These are phyloP conservation scores for Onychomys arenicola DNA, from an alignment of 2,797 vertebrate genomes.

Conservation along the genomic window DNA sequence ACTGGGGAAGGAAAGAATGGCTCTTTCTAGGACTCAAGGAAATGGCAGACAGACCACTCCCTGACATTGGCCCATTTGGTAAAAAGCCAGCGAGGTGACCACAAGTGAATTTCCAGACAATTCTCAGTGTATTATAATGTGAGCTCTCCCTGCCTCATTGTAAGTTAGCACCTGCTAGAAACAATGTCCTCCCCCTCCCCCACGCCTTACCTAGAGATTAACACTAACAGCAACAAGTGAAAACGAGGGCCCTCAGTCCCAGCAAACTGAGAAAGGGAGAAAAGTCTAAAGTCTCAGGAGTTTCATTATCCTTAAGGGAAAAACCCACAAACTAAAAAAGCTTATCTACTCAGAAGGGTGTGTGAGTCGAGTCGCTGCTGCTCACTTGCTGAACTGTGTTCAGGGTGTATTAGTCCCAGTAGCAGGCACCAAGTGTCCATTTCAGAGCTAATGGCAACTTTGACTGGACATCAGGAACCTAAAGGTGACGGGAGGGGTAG, in stretches of 20 bases:
- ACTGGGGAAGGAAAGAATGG: neutral
- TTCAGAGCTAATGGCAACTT: neutral
- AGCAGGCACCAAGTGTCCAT: neutral
- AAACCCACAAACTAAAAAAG: neutral
- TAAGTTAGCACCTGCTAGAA: neutral
- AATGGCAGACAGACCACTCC: constrained; percentile 3
- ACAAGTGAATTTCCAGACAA: neutral
- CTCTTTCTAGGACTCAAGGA: neutral
- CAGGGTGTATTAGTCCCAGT: neutral
- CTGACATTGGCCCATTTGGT: neutral
- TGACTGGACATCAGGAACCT: neutral
- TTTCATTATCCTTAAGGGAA: neutral
- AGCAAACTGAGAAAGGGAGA: neutral
- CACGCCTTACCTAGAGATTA: neutral
- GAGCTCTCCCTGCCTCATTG: neutral
- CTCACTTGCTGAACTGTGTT: neutral
- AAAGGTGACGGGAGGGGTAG: neutral
- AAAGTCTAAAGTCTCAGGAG: neutral
- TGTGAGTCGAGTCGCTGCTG: neutral
- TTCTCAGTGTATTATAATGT: neutral
- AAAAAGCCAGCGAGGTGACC: neutral
- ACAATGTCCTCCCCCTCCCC: neutral
- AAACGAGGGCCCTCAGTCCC: neutral
- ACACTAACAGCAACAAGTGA: neutral
- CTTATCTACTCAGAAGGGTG: neutral